Base-by-base conservation (phyloP, 1,140 invertebrate genomes). In the Nasonia longicornis region DNA sequence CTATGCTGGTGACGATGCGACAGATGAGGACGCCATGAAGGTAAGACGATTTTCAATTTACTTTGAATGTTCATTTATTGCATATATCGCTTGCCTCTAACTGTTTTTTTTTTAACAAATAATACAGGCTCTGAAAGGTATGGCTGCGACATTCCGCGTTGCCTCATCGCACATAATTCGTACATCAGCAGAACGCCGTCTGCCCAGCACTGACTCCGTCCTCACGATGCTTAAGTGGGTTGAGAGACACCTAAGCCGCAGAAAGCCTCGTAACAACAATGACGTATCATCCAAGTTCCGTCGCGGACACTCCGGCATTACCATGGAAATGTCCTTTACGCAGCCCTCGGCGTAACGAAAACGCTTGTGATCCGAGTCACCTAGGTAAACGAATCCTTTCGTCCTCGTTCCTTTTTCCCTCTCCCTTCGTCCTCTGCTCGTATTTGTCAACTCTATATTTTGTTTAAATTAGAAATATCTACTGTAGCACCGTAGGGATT, bases 21-120 rank as follows among this genome's bases (percentile, higher is more conserved):
- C 96, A 0, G 96, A 98, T 89, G 96, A 98, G 90, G 96, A 97
- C 89, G 96, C 97, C 35, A 97, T 98, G 94, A 92, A 94, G 92
- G 96, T 97, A 79, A 29, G 26, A 2, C 26, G 20, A 52, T 12
- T 20, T 63, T 45, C 22, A 6, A 38, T 77, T 42, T 8, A 42
- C 64, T 42, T 77, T 38, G 4, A 38, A 0, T 52, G 48, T 52
- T 16, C 12, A 42, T 42, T 35, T 10, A 42, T 42, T 42, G 10
- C 38, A 42, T 7, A 8, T 4, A 8, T 42, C 8, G 38, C 8
- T 10, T 42, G 38, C 11, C 38, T 42, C 38, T 10, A 42, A 58
- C 22, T 76, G 8, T 58, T 29, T 14, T 58, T 63, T 29, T 14
- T 58, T 63, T 3, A 64, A 63, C 4, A 11, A 58, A 66, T 29